These are phyloP conservation scores for Myiopsitta monachus DNA, from an alignment of 2,113 vertebrate species.

Conservation along the genomic window DNA sequence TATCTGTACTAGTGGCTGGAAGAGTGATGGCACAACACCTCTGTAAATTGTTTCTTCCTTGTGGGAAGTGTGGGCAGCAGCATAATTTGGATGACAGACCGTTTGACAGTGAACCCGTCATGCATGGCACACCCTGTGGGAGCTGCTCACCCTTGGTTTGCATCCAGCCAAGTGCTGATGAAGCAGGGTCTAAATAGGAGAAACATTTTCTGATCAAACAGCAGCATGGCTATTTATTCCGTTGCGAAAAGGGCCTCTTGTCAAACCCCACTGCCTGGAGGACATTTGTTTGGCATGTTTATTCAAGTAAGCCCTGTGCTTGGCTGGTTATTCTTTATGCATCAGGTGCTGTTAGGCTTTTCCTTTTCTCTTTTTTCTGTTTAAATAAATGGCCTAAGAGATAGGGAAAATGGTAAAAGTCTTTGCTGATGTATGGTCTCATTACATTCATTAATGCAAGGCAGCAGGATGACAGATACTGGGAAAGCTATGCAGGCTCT, in stretches of 20 bases:
- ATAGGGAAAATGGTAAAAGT: slow-evolving; percentile 27
- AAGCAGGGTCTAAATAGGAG: slow-evolving; percentile 78
- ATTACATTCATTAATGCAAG: background rate
- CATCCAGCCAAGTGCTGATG: slow-evolving; percentile 72
- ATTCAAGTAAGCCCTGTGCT: background rate
- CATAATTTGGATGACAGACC: slow-evolving; percentile 84
- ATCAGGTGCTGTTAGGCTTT: background rate
- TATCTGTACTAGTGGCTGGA: background rate
- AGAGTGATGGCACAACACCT: slow-evolving; percentile 60
- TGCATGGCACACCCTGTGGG: slow-evolving; percentile 72
- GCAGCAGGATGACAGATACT: background rate
- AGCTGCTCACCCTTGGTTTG: slow-evolving; percentile 72
- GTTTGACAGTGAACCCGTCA: slow-evolving; percentile 89
- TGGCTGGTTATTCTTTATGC: background rate
- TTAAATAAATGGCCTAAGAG: background rate
- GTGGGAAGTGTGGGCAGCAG: slow-evolving; percentile 76
- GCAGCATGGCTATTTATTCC: slow-evolving; percentile 66
- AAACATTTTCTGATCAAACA: slow-evolving; percentile 82
- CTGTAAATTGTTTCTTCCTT: slow-evolving; percentile 85
- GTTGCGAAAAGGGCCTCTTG: background rate
- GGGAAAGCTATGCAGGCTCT: background rate
- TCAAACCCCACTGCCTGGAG: background rate
- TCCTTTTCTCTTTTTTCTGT: background rate
- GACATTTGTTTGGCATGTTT: background rate
- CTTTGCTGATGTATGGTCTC: slow-evolving; percentile 1